Evolutionary conservation across 2,113 vertebrate species (phyloP).

Genomic region (Melanerpes aurifrons): DNA sequence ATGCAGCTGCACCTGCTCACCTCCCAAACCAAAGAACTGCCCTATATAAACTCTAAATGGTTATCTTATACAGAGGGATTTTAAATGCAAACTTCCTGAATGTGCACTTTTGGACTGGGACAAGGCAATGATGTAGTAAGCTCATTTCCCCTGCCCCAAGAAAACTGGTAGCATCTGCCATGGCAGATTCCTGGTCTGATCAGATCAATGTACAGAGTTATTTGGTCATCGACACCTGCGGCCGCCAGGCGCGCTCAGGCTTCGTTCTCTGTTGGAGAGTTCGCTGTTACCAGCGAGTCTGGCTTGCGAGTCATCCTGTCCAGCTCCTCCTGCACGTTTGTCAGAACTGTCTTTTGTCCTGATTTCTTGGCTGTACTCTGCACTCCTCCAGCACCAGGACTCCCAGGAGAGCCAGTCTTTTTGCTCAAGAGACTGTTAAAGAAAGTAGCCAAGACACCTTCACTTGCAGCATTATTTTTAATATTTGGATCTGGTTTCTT

Average conservation of each 20-base stretch:
- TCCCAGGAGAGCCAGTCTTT: slow-evolving; percentile 96
- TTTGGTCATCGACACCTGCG: slow-evolving; percentile 88
- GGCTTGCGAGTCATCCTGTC: slow-evolving; percentile 97
- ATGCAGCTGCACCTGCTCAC: slow-evolving; percentile 59
- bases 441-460: slow-evolving; percentile 98
- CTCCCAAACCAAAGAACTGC: slow-evolving; percentile 67
- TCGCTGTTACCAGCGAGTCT: slow-evolving; percentile 88
- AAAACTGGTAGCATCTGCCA: slow-evolving; percentile 87
- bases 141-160: slow-evolving; percentile 78
- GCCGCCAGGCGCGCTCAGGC: slow-evolving; percentile 84
- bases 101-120: slow-evolving; percentile 82
- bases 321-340: slow-evolving; percentile 97
- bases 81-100: slow-evolving; percentile 82
- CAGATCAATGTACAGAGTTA: slow-evolving; percentile 89
- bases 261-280: slow-evolving; percentile 91
- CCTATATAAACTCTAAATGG: slow-evolving; percentile 78
- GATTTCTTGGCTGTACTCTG: slow-evolving; percentile 93
- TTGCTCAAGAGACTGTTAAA: slow-evolving; percentile 99
- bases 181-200: slow-evolving; percentile 86
- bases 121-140: slow-evolving; percentile 78
- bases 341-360: slow-evolving; percentile 99
- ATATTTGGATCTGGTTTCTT: slow-evolving; percentile 98
- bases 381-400: slow-evolving; percentile 87
- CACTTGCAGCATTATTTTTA: slow-evolving; percentile 97
- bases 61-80: slow-evolving; percentile 80